These are phyloP conservation scores for Torymus texanus DNA, from an alignment of 2,888 invertebrate species.

Conservation along the genomic window DNA sequence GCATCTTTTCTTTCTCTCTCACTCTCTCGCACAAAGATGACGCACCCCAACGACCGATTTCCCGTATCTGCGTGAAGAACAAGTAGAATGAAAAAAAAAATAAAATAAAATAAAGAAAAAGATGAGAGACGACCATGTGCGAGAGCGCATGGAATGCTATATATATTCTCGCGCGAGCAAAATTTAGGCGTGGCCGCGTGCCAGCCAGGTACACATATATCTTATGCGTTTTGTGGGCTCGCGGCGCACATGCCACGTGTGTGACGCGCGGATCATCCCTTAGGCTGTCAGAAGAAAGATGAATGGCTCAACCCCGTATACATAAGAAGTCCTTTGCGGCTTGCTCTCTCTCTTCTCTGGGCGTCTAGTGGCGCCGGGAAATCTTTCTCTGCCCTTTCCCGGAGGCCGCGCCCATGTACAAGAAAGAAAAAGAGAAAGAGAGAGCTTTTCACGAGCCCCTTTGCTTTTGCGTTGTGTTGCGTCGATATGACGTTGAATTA, in stretches of 20 bases:
- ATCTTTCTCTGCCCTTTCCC: constrained; percentile 20
- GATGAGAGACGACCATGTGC: constrained; percentile 36
- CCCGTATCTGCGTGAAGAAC: neutral
- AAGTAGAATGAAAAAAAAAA: constrained; percentile 1
- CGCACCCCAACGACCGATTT: constrained; percentile 18
- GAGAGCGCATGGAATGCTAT: neutral
- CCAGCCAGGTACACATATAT: constrained; percentile 32
- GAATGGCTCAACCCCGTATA: constrained; percentile 45
- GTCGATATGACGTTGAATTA: constrained; percentile 28
- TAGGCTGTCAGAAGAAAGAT: constrained; percentile 34
- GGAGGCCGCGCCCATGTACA: constrained; percentile 49
- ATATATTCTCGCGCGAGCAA: neutral
- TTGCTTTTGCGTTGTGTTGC: neutral
- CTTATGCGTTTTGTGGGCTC: constrained; percentile 15
- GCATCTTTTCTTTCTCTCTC: too few species aligned
- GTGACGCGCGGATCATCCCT: constrained; percentile 43
- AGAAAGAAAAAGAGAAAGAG: neutral
- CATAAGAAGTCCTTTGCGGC: constrained; percentile 46
- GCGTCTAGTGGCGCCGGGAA: constrained; percentile 24
- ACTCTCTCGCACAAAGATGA: neutral
- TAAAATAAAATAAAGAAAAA: constrained; percentile 33
- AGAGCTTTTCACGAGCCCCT: constrained; percentile 31
- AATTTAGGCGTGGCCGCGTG: constrained; percentile 46
- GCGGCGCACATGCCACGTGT: constrained; percentile 21
- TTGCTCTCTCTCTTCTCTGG: constrained; percentile 5